Evolutionary conservation across 2,113 vertebrate genomes (phyloP), one percentile per base, ranked within the genome.

Genomic region (Rhinolophus ferrumequinum): DNA sequence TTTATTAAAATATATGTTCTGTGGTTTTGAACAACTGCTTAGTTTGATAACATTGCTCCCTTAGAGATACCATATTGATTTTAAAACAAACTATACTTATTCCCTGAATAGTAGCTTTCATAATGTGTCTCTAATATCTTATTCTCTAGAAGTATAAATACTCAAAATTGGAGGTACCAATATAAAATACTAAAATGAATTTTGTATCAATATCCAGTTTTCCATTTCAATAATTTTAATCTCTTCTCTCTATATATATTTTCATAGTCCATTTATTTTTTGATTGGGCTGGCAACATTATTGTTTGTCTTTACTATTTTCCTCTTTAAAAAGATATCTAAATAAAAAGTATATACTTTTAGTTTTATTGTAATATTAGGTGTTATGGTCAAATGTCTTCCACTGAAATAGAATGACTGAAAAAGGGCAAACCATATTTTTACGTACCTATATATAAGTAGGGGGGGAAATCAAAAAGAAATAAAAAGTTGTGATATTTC

Each of bases 151-250:
- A 44, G 4, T 60, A 30, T 30, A 85, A 76, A 64, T 69, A 69
- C 14, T 62, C 6, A 81, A 91, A 77, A 86, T 50, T 76, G 14
- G 30, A 52, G 86, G 0, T 13, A 64, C 4, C 54, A 64, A 50
- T 47, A 88, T 58, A 18, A 73, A 95, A 84, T 88, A 79, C 56
- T 85, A 58, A 97, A 86, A 16, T 64, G 28, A 44, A 30, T 58
- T 75, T 90, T 24, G n/a, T 95, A 77, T 94, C 73, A 84, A 44
- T 67, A n/a, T 35, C 6, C 3, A 80, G 3, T 24, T 52, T 77
- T 73, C 14, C 12, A 73, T 60, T 81, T 76, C 56, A 72, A 18
- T 50, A 83, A 1, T 33, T 91, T 58, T 72, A 75, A 64, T 50
- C 3, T 56, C 22, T 50, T 86, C 89, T 66, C 24, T 60, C 24